Percentiles rank a stretch among this genome's conserved stretches.
Evolutionary conservation across 2,113 vertebrate species (phyloP).

Genomic region (Anas platyrhynchos): DNA sequence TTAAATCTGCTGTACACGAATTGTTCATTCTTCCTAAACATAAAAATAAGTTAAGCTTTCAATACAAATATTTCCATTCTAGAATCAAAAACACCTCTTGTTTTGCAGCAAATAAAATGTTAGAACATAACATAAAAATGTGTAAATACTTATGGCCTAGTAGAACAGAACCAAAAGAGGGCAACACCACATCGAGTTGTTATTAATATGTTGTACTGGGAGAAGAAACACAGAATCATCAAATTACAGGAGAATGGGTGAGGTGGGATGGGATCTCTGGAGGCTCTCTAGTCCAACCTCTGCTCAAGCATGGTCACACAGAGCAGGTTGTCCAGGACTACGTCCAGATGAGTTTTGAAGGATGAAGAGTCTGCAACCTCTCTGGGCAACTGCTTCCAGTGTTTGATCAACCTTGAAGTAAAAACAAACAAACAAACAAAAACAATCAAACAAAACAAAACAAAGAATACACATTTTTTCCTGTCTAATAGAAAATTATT

Average conservation of each 20-base stretch:
- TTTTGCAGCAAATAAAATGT: neutral
- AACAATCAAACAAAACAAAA: no score
- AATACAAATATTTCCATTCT: neutral
- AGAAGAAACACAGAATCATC: neutral
- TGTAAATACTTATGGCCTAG: accelerated
- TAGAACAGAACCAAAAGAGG: neutral
- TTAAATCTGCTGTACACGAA: neutral
- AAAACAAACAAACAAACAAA: neutral
- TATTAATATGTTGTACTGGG: neutral
- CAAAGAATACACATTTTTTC: no score
- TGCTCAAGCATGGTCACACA: neutral
- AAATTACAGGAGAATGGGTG: neutral
- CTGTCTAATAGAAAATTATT: neutral
- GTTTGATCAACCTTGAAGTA: neutral
- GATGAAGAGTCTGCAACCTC: neutral
- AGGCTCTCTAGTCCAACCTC: no score
- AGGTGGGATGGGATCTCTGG: neutral
- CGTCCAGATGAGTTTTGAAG: neutral
- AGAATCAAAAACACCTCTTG: neutral
- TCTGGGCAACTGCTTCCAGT: neutral
- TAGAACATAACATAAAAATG: neutral
- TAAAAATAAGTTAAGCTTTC: neutral
- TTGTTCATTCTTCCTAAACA: neutral
- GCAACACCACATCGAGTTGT: neutral
- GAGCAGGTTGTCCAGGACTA: neutral